Percentiles rank a stretch among this genome's conserved stretches.
phyloP scores from a whole-genome alignment of 2,113 vertebrate genomes.

The Alces alces region DNA sequence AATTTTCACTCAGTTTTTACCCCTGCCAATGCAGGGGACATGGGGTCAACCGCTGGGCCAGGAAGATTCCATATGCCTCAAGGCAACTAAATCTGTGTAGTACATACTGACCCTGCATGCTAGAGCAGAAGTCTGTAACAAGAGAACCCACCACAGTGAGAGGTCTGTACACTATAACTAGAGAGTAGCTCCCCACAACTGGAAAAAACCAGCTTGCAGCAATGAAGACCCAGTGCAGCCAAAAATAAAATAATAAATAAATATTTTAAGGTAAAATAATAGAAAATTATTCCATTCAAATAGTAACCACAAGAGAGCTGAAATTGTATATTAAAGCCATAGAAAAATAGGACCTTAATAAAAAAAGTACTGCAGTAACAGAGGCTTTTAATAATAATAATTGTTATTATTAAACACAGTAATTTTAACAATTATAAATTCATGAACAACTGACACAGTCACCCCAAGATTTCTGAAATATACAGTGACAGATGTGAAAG shows the following conservation, averaged over 20 bases:
- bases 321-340: not conserved
- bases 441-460: not conserved
- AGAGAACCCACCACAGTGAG: not conserved
- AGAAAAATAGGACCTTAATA: no score
- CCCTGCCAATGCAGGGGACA: not conserved
- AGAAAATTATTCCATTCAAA: not conserved
- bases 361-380: not conserved
- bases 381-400: not conserved
- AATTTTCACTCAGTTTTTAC: not conserved
- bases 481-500: not conserved
- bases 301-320: not conserved
- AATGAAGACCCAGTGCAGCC: not conserved
- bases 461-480: not conserved
- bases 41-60: rapidly evolving
- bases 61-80: not conserved
- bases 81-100: not conserved
- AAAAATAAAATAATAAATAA: not conserved
- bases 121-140: not conserved
- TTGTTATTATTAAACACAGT: not conserved
- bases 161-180: not conserved
- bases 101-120: rapidly evolving
- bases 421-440: not conserved
- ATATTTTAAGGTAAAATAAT: not conserved
- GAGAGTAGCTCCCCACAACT: not conserved
- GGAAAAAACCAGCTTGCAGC: not conserved